Base-by-base conservation (phyloP, 2,888 invertebrate genomes). In the Epistrophella euchroma region DNA sequence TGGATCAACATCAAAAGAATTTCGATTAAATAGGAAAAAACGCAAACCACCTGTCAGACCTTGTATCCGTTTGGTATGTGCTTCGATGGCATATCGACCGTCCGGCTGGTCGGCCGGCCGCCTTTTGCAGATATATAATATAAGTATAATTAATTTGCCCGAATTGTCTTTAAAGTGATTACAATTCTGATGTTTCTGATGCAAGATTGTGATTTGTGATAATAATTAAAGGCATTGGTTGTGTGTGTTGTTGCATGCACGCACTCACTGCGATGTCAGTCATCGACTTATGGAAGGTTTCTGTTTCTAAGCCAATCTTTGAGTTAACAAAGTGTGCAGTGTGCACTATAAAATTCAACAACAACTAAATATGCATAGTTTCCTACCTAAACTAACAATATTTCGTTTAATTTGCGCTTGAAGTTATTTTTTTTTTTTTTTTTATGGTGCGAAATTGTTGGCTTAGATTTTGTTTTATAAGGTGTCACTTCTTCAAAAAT, bases 111-210 rank as follows among this genome's bases (percentile, higher is more conserved):
- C 50, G 50, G 22, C 15, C n/a, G 25, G 25, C 66, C 86, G 82
- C 86, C 86, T 82, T 86, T 82, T 64, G 52, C 43, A 82, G 74
- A 7, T 35, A 25, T 28, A 58, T 28, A 19, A 25, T 2, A 1
- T 17, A 50, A 19, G 10, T 62, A 45, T 82, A 86, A 82, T 86
- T 86, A 86, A 86, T 82, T 82, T 82, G 86, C 82, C 86, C 74
- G 86, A 86, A 86, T 86, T 86, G 86, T 86, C 81, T 86, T 55
- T 58, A 85, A 73, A 73, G 45, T 81, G 85, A 80, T 73, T 80
- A 73, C 73, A 56, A 74, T 40, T 64, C 74, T 32, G n/a, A n/a
- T n/a, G 9, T 32, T 32, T 32, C 32, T 82, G 86, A 78, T 78
- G 86, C 47, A 82, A 86, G 86, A 82, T 86, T 74, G 77, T 56